Percentiles rank a stretch among this genome's conserved stretches.
phyloP scores from a whole-genome alignment of 1,140 invertebrate genomes.

The Sesamia nonagrioides region DNA sequence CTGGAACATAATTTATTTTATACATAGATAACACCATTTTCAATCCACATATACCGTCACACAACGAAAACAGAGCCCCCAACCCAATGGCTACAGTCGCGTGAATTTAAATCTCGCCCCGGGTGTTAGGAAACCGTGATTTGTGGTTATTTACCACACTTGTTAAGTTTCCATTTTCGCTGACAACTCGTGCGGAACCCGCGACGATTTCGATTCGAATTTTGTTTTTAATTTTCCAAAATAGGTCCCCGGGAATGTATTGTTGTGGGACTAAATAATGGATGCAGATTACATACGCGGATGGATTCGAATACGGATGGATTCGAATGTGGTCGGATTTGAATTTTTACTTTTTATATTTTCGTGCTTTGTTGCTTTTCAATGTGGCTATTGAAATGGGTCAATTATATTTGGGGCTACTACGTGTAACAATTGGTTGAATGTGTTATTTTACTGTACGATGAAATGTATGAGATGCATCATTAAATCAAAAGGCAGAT shows the following conservation, averaged over 20 bases:
- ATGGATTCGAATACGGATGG: constrained; percentile 27
- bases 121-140: constrained; percentile 83
- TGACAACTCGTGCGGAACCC: constrained; percentile 76
- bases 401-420: constrained; percentile 6
- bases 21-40: neutral
- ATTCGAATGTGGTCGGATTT: constrained; percentile 41
- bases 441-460: neutral
- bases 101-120: constrained; percentile 84
- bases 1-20: too few species aligned
- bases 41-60: neutral
- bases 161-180: constrained; percentile 83
- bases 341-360: constrained; percentile 46
- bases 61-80: constrained; percentile 63
- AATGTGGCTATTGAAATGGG: constrained; percentile 25
- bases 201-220: constrained; percentile 78
- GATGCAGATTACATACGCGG: constrained; percentile 43
- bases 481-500: neutral
- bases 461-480: neutral
- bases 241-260: constrained; percentile 63
- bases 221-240: constrained; percentile 83
- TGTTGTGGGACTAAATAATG: constrained; percentile 47
- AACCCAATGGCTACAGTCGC: constrained; percentile 73
- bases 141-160: constrained; percentile 86
- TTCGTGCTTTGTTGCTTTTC: neutral
- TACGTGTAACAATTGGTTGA: constrained; percentile 1